phyloP scores from a whole-genome alignment of 2,888 invertebrate genomes.

The Drosophila dives region DNA sequence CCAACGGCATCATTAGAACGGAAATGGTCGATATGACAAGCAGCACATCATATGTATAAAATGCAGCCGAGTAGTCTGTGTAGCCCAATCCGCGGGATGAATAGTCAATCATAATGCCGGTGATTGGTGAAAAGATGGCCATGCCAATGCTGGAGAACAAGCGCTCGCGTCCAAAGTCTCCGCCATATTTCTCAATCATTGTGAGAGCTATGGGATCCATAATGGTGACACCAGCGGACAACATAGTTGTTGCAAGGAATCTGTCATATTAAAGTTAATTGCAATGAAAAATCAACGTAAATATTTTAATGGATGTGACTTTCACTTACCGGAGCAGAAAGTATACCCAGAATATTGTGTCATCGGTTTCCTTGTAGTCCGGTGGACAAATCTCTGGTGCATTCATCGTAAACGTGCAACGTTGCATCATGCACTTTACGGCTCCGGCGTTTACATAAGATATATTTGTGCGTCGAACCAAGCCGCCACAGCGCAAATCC shows the following conservation, averaged over 20 bases:
- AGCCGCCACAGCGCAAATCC: slow-evolving; percentile 91
- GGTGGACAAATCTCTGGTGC: slow-evolving; percentile 92
- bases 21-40: slow-evolving; percentile 90
- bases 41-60: slow-evolving; percentile 91
- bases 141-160: slow-evolving; percentile 92
- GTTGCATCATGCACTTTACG: slow-evolving; percentile 91
- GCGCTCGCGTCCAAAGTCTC: slow-evolving; percentile 92
- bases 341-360: slow-evolving; percentile 93
- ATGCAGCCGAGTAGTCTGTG: slow-evolving; percentile 95
- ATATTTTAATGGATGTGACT: neutral
- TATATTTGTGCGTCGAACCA: slow-evolving; percentile 89
- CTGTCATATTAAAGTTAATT: slow-evolving; percentile 79
- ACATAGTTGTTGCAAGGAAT: slow-evolving; percentile 92
- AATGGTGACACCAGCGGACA: slow-evolving; percentile 93
- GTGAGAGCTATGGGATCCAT: slow-evolving; percentile 95
- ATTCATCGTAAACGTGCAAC: slow-evolving; percentile 90
- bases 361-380: slow-evolving; percentile 91
- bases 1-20: slow-evolving; percentile 91
- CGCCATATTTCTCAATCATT: slow-evolving; percentile 93
- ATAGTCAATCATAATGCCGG: slow-evolving; percentile 91
- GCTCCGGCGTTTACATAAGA: slow-evolving; percentile 88
- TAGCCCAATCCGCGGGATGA: slow-evolving; percentile 87
- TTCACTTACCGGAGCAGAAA: slow-evolving; percentile 87
- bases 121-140: slow-evolving; percentile 93
- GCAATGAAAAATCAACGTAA: neutral